Conservation (phyloP, 2,888 invertebrate species). For the Anticlea derivata region DNA sequence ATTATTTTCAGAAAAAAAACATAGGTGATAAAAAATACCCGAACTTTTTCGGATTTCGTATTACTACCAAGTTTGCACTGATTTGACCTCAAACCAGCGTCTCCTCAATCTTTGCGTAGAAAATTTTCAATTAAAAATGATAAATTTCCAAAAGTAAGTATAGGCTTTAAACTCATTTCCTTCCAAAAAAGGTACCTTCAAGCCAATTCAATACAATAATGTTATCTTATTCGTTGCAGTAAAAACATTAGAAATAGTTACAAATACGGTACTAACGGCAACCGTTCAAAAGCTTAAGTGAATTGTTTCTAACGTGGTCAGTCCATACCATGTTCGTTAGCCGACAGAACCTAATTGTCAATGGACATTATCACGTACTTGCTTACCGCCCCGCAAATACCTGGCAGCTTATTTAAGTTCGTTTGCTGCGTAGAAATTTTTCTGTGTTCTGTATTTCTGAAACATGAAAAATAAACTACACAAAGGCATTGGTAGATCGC, state of each 20-base stretch:
- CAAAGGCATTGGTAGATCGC: neutral
- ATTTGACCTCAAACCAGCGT: too few relatives aligned
- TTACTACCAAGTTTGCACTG: too few relatives aligned
- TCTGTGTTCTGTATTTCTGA: conserved; percentile 5
- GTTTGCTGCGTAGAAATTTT: conserved; percentile 43
- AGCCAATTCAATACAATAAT: too few relatives aligned
- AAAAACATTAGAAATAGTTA: neutral
- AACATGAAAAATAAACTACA: neutral
- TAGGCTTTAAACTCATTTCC: too few relatives aligned
- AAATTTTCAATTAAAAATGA: too few relatives aligned
- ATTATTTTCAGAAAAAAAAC: too few relatives aligned
- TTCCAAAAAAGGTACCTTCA: too few relatives aligned
- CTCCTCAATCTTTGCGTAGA: too few relatives aligned
- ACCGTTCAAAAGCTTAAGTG: conserved; percentile 29
- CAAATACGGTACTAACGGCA: conserved; percentile 1
- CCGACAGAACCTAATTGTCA: conserved; percentile 40
- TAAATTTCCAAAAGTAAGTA: too few relatives aligned
- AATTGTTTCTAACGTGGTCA: conserved; percentile 33
- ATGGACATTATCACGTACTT: conserved; percentile 45
- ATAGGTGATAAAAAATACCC: too few relatives aligned
- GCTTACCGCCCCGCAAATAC: conserved; percentile 30
- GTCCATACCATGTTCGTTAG: conserved; percentile 45
- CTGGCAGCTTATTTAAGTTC: conserved; percentile 29
- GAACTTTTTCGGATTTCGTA: too few relatives aligned
- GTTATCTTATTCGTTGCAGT: too few relatives aligned